phyloP scores from a whole-genome alignment of 2,113 vertebrate genomes.

The Isurus oxyrinchus region DNA sequence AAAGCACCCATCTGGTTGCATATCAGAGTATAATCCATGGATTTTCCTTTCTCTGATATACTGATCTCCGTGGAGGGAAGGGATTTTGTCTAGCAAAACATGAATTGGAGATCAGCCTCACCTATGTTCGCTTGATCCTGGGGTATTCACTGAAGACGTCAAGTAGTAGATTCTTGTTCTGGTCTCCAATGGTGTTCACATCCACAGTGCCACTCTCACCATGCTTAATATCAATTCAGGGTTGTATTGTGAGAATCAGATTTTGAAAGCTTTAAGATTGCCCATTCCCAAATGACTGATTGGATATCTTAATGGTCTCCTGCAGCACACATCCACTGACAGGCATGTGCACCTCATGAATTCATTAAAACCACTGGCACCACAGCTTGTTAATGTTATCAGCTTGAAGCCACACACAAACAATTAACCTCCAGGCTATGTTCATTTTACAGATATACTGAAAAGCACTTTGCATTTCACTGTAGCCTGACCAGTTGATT shows the following conservation, averaged over 20 bases:
- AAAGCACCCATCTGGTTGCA: background rate
- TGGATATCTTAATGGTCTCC: background rate
- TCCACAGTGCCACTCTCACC: background rate
- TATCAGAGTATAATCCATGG: background rate
- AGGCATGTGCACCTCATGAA: background rate
- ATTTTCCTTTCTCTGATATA: background rate
- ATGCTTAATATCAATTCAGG: background rate
- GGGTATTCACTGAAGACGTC: background rate
- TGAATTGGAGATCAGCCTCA: background rate
- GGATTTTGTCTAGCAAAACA: background rate
- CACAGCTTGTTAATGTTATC: background rate
- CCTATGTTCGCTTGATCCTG: background rate
- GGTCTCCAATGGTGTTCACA: background rate
- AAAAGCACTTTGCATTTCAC: background rate
- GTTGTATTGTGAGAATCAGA: background rate
- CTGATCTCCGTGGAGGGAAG: background rate
- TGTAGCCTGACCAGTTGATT: background rate
- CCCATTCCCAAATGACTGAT: background rate
- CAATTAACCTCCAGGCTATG: background rate
- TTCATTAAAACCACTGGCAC: background rate
- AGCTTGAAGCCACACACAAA: background rate
- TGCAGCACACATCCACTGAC: background rate
- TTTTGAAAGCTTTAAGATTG: background rate
- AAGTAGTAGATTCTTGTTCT: background rate
- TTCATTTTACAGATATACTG: background rate